phyloP scores from a whole-genome alignment of 2,113 vertebrate genomes.

The Anguilla rostrata region DNA sequence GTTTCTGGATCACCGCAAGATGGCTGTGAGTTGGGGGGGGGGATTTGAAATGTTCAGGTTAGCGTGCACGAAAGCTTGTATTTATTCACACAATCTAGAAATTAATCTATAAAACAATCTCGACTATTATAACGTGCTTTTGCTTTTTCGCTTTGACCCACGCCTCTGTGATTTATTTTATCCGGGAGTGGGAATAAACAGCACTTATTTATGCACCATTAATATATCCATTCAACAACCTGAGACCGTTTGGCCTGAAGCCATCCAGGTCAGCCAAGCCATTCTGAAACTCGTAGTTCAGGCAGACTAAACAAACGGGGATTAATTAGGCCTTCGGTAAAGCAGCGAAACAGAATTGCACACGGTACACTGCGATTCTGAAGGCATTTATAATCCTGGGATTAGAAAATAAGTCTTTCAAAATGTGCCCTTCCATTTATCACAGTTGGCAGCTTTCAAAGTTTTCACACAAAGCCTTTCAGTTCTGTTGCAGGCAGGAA shows the following conservation, averaged over 20 bases:
- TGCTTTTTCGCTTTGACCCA: neutral
- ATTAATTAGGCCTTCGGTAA: neutral
- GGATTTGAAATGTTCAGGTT: neutral
- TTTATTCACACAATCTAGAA: neutral
- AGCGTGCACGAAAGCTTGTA: neutral
- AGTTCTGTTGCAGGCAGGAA: neutral
- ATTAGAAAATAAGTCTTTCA: neutral
- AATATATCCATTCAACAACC: neutral
- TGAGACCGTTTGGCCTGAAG: neutral
- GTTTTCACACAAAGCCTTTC: neutral
- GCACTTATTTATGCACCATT: neutral
- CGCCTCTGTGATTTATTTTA: neutral
- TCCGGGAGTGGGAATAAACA: neutral
- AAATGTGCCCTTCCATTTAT: neutral
- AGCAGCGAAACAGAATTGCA: neutral
- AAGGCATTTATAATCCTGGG: neutral
- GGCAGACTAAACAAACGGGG: neutral
- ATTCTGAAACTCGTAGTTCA: neutral
- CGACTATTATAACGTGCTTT: neutral
- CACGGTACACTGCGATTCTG: neutral
- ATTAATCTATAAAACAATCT: neutral
- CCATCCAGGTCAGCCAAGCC: neutral
- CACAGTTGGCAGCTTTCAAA: neutral
- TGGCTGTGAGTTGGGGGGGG: slow-evolving; percentile 75
- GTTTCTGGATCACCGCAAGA: slow-evolving; percentile 91